Evolutionary conservation across 92 coral and sea anemone genomes (phyloP).

Genomic region (Montipora capitata): DNA sequence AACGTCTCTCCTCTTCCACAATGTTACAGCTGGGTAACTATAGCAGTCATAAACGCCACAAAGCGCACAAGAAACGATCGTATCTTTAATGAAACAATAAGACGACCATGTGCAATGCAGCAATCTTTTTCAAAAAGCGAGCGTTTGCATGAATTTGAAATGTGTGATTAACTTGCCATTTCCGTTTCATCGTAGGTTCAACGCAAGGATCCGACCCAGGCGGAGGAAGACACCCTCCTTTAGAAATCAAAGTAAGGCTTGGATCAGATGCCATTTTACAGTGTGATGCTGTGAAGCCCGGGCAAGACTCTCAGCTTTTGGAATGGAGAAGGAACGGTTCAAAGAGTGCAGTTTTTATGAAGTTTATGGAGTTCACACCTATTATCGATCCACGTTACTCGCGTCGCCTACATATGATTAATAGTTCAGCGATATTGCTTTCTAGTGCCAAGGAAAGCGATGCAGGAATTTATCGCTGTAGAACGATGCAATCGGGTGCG

Average conservation of each 20-base stretch:
- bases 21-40: conserved; percentile 41
- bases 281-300: conserved; percentile 68
- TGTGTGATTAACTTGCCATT: not conserved
- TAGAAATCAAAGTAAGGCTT: conserved; percentile 67
- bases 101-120: not conserved
- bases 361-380: conserved; percentile 90
- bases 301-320: conserved; percentile 59
- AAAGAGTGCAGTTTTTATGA: conserved; percentile 81
- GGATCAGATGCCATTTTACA: conserved; percentile 84
- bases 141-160: not conserved
- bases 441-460: conserved; percentile 80
- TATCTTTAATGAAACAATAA: not conserved
- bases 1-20: not conserved
- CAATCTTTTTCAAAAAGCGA: not conserved
- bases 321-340: conserved; percentile 94
- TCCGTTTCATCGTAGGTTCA: conserved; percentile 21
- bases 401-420: conserved; percentile 86
- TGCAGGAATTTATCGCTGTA: conserved; percentile 92
- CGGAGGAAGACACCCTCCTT: conserved; percentile 60
- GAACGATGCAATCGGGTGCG: conserved; percentile 71
- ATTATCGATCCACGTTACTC: conserved; percentile 82
- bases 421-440: conserved; percentile 83
- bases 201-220: conserved; percentile 65
- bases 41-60: not conserved
- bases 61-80: conserved; percentile 12